A percentile compares a stretch with the other conserved stretches of the same genome.
Conservation (phyloP, 2,888 invertebrate genomes). For the Willowsia nigromaculata region DNA sequence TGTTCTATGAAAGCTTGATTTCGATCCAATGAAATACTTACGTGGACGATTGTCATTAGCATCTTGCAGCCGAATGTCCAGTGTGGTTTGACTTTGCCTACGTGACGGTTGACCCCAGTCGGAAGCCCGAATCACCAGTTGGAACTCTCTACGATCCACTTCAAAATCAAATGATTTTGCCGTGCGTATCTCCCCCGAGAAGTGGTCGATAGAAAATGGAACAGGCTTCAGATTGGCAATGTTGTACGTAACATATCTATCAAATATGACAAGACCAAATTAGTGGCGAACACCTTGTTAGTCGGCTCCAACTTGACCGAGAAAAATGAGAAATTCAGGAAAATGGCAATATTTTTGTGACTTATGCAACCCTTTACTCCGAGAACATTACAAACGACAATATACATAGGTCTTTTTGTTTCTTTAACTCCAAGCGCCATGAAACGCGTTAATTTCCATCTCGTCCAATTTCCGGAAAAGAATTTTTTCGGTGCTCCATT, state of each 20-base stretch:
- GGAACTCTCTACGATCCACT: constrained; percentile 91
- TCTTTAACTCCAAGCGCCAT: background rate
- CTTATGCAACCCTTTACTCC: too few relatives aligned
- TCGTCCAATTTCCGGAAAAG: background rate
- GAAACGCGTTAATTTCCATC: constrained; percentile 31
- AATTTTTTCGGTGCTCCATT: background rate
- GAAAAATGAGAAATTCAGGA: background rate
- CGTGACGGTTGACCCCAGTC: constrained; percentile 97
- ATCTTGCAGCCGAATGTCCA: constrained; percentile 90
- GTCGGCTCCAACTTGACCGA: too few relatives aligned
- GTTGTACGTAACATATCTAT: constrained; percentile 95
- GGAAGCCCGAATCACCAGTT: constrained; percentile 89
- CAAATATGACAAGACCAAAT: background rate
- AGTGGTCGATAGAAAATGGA: constrained; percentile 97
- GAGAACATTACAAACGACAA: background rate
- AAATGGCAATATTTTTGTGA: too few relatives aligned
- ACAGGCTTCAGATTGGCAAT: constrained; percentile 93
- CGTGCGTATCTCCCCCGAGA: constrained; percentile 93
- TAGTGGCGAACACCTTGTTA: background rate
- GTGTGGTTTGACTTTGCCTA: constrained; percentile 92
- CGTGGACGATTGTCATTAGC: constrained; percentile 94
- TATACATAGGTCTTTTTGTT: background rate
- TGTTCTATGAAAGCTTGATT: too few relatives aligned
- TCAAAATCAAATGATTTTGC: constrained; percentile 93
- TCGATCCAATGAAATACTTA: constrained; percentile 9